Percentiles rank a stretch among this genome's conserved stretches.
Evolutionary conservation across 2,888 invertebrate species (phyloP).

Genomic region (Encarsia formosa): DNA sequence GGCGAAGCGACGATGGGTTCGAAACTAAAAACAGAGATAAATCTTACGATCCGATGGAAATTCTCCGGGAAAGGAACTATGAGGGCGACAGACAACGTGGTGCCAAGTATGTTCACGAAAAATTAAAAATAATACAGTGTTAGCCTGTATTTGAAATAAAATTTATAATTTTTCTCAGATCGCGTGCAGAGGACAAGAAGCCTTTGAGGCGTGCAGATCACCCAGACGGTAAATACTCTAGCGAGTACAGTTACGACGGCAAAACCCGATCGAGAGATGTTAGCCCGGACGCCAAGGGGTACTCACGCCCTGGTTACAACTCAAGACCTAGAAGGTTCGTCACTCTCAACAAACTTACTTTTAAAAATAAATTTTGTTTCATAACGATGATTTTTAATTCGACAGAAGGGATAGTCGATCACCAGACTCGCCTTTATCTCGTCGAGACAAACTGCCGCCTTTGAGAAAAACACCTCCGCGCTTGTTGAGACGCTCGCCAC

Average conservation of each 20-base stretch:
- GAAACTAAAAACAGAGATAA: conserved; percentile 36
- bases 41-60: conserved; percentile 44
- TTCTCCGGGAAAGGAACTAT: conserved; percentile 40
- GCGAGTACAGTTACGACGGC: conserved; percentile 38
- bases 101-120: conserved; percentile 5
- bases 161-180: conserved; percentile 24
- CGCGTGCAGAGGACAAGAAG: conserved; percentile 34
- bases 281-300: conserved; percentile 38
- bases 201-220: conserved; percentile 38
- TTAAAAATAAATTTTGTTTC: neutral
- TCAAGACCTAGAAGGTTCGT: conserved; percentile 13
- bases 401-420: conserved; percentile 38
- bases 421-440: conserved; percentile 40
- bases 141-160: neutral
- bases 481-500: conserved; percentile 15
- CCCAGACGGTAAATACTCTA: conserved; percentile 35
- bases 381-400: neutral
- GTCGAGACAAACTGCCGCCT: conserved; percentile 19
- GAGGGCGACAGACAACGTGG: conserved; percentile 19
- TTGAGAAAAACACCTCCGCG: conserved; percentile 19
- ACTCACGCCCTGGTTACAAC: conserved; percentile 27
- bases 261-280: conserved; percentile 36
- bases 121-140: neutral
- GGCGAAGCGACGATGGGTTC: conserved; percentile 32
- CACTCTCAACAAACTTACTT: neutral